Evolutionary conservation across 2,888 invertebrate species (phyloP).

Genomic region (Alitta virens): DNA sequence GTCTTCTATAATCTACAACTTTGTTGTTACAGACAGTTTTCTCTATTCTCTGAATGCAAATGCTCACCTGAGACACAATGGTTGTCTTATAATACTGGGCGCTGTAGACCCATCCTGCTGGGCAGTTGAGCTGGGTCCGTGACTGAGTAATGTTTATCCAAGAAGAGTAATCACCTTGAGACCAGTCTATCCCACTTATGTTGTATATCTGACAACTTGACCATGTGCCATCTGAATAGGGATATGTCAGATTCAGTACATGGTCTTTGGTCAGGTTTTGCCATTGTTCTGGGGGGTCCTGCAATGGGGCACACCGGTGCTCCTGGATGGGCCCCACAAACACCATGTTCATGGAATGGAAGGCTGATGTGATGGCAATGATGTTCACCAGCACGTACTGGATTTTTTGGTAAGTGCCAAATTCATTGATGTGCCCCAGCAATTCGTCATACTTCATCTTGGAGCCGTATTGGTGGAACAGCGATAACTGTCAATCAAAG

Average conservation of each 20-base stretch:
- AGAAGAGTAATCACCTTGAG: not conserved
- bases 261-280: too few relatives aligned
- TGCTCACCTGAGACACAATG: conserved; percentile 1
- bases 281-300: too few relatives aligned
- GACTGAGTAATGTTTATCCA: not conserved
- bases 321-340: conserved; percentile 3
- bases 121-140: not conserved
- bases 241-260: too few relatives aligned
- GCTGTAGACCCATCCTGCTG: not conserved
- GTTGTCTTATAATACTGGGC: not conserved
- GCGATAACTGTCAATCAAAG: too few relatives aligned
- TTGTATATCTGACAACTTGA: conserved; percentile 2
- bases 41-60: not conserved
- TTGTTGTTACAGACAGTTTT: too few relatives aligned
- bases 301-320: not conserved
- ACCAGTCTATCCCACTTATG: conserved; percentile 6
- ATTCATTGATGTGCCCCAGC: not conserved
- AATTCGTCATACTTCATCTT: conserved; percentile 4
- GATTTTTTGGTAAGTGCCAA: conserved; percentile 1
- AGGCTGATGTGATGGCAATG: conserved; percentile 4
- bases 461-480: too few relatives aligned
- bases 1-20: too few relatives aligned
- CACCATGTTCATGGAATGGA: conserved; percentile 11
- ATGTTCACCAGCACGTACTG: conserved; percentile 4
- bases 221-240: not conserved